Evolutionary conservation across 2,888 invertebrate genomes (phyloP), one percentile per base, ranked within the genome.

Genomic region (Hirtodrosophila confusa): DNA sequence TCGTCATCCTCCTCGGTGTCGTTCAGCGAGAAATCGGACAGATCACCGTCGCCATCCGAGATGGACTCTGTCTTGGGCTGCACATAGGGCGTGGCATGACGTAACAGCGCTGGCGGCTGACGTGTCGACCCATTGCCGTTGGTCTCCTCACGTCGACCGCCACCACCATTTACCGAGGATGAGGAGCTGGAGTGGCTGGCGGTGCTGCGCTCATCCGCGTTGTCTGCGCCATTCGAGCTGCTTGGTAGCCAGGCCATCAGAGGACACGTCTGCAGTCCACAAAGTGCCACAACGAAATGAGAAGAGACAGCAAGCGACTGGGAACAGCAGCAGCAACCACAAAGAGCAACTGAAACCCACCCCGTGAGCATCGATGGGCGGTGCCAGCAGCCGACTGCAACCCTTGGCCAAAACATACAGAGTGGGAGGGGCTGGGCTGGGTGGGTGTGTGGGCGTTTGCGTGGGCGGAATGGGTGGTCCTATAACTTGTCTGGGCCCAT

Each of bases 1-100:
- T 90, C 90, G 48, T 90, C 92, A n/a, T 96, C 96, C 51, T 96
- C 96, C 74, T 96, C 96, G 49, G 96, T 95, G 79, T 96, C 96
- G 12, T 94, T 94, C 0, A 96, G 92, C 33, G 96, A 96, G 77
- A 95, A 94, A 77, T 96, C 96, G 50, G 91, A 91, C 4, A 91
- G 57, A 62, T 91, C 91, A 1, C 88, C 91, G 56, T 91, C 91
- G 3, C 85, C 80, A 40, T 80, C 80, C 0, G 91, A 91, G n/a
- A 90, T 85, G 37, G 89, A 91, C 51, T 91, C 91, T 3, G 88
- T 85, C 57, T 90, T 90, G 9, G 88, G 79, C 65, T 90, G 89
- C 36, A 85, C 54, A 64, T 85, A 84, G 55, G 69, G 69, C 10
- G 64, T 75, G 43, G 75, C 74, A 65, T 72, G 80, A 4, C 73